Percentiles rank a stretch among this genome's conserved stretches.
Conservation (phyloP, 2,797 vertebrate genomes). For the Bradypus variegatus region DNA sequence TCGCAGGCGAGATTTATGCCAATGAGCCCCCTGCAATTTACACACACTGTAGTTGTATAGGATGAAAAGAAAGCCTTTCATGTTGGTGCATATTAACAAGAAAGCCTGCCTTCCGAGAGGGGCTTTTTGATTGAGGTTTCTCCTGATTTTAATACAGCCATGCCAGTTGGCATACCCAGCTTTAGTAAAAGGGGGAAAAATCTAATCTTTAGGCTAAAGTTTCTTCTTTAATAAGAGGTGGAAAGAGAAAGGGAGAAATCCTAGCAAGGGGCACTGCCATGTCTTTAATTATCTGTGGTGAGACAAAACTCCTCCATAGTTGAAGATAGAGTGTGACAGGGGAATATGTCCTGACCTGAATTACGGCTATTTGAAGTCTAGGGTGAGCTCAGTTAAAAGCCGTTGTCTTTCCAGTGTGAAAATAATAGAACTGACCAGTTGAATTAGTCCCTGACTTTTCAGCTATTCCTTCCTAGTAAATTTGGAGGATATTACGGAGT, state of each 20-base stretch:
- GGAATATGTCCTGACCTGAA: not conserved
- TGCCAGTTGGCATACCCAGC: slow-evolving; percentile 70
- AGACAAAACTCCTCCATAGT: not conserved
- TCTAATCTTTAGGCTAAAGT: slow-evolving; percentile 69
- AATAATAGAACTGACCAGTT: not conserved
- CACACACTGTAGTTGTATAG: slow-evolving; percentile 80
- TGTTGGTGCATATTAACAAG: slow-evolving; percentile 83
- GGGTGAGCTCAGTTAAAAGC: slow-evolving; percentile 6
- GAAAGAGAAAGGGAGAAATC: slow-evolving; percentile 54
- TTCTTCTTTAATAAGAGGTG: slow-evolving; percentile 50
- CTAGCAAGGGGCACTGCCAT: slow-evolving; percentile 46
- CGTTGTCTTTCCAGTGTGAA: not conserved
- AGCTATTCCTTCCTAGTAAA: not conserved
- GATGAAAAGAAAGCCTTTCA: slow-evolving; percentile 83
- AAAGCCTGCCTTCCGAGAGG: slow-evolving; percentile 77
- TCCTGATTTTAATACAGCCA: slow-evolving; percentile 78
- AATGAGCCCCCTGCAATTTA: slow-evolving; percentile 82
- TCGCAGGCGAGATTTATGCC: slow-evolving; percentile 82
- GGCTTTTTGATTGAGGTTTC: slow-evolving; percentile 75
- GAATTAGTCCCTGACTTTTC: slow-evolving; percentile 20
- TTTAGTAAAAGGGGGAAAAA: slow-evolving; percentile 61
- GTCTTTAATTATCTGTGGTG: slow-evolving; percentile 53
- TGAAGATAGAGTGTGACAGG: slow-evolving; percentile 2
- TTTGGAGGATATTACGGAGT: not conserved
- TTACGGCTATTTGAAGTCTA: not conserved